phyloP scores from a whole-genome alignment of 2,888 invertebrate genomes.

The Chrysina gloriosa region DNA sequence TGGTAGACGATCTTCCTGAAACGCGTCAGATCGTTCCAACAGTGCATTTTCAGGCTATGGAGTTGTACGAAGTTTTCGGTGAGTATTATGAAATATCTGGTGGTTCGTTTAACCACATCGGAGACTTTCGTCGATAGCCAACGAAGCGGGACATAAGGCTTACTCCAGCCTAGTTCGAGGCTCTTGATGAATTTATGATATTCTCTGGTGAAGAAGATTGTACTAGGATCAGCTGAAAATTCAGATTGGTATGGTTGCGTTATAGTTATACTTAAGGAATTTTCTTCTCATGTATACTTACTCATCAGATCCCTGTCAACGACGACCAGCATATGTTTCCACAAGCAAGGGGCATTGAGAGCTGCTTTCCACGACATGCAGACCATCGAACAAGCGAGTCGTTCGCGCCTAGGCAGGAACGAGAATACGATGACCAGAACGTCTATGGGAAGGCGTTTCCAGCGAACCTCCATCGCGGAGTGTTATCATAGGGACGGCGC shows the following conservation, averaged over 20 bases:
- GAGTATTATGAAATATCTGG: slow-evolving; percentile 57
- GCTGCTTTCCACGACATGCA: slow-evolving; percentile 58
- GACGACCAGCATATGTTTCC: slow-evolving; percentile 57
- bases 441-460: slow-evolving; percentile 56
- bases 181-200: slow-evolving; percentile 65
- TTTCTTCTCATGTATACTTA: slow-evolving; percentile 39
- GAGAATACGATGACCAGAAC: slow-evolving; percentile 56
- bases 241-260: background rate
- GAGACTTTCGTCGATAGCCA: slow-evolving; percentile 62
- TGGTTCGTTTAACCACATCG: slow-evolving; percentile 61
- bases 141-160: slow-evolving; percentile 61
- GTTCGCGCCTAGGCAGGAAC: slow-evolving; percentile 56
- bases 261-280: background rate
- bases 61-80: slow-evolving; percentile 61
- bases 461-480: slow-evolving; percentile 37
- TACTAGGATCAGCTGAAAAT: slow-evolving; percentile 56
- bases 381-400: slow-evolving; percentile 57
- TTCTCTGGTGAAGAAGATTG: slow-evolving; percentile 55
- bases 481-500: slow-evolving; percentile 15
- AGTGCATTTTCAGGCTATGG: slow-evolving; percentile 62
- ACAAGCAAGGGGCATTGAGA: slow-evolving; percentile 54
- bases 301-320: slow-evolving; percentile 59
- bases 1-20: slow-evolving; percentile 61
- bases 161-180: slow-evolving; percentile 66
- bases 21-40: slow-evolving; percentile 66